phyloP scores from a whole-genome alignment of 2,888 invertebrate genomes.

The Proisotoma minuta region DNA sequence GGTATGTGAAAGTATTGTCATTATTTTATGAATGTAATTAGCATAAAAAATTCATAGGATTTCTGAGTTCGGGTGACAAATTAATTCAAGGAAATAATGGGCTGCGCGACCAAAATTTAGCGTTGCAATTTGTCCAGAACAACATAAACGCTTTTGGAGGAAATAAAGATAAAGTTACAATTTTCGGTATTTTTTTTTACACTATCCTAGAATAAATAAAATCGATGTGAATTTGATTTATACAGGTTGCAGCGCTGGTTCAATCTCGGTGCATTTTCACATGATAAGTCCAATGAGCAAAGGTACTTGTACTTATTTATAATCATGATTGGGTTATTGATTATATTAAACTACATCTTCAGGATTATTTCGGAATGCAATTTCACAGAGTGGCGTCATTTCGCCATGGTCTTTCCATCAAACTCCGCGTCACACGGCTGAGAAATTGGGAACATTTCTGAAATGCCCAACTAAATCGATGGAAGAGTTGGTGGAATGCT shows the following conservation, averaged over 20 bases:
- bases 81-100: conserved; percentile 18
- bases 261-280: conserved; percentile 18
- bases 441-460: conserved; percentile 7
- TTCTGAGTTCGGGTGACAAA: conserved; percentile 9
- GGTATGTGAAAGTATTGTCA: conserved; percentile 12
- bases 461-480: conserved; percentile 14
- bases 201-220: not conserved
- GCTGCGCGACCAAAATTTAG: conserved; percentile 22
- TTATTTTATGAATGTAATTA: not conserved
- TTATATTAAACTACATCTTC: not conserved
- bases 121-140: conserved; percentile 19
- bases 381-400: conserved; percentile 20
- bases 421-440: conserved; percentile 10
- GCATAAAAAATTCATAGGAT: conserved; percentile 5
- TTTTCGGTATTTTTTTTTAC: conserved; percentile 1
- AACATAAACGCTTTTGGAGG: conserved; percentile 22
- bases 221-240: no score
- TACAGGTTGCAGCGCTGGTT: conserved; percentile 24
- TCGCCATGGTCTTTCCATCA: conserved; percentile 14
- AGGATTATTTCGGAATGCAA: conserved; percentile 18
- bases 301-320: conserved; percentile 13
- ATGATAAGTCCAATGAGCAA: conserved; percentile 18
- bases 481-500: conserved; percentile 5
- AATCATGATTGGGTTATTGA: not conserved
- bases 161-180: conserved; percentile 18